Base-by-base conservation (phyloP, 1,140 invertebrate species). In the Cydia fagiglandana region DNA sequence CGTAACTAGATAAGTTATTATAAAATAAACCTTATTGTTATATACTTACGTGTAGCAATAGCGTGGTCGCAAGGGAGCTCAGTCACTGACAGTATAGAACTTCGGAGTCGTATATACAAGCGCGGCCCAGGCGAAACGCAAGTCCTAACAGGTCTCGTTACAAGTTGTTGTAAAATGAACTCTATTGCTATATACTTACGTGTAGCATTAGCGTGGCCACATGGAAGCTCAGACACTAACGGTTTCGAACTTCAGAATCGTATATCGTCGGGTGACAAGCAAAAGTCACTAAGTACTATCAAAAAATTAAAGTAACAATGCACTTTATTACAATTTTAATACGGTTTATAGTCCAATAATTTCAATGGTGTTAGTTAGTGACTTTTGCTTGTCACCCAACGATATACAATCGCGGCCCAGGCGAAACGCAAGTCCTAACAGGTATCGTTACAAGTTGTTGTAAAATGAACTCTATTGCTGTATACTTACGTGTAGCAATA, bases 401-500 rank as follows among this genome's bases (percentile, higher is more conserved):
- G n/a, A n/a, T n/a, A 53, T 53, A 4, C 6, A 53, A n/a, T 15
- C 47, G 12, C 47, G 47, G 47, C 47, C 47, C 13, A 56, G 53
- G 53, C n/a, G 53, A 56, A 56, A 34, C 34, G 53, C 15, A 56
- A 93, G 53, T 13, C 15, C 53, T 13, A 13, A n/a, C 53, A 7
- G 34, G 34, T 34, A 5, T 34, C 50, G n/a, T 5, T 4, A 17
- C 50, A 13, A 50, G 15, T 53, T 17, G 13, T 53, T n/a, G n/a
- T 17, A 53, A 53, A 53, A 53, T 17, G 4, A n/a, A 53, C 50
- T 17, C n/a, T 53, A 12, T 74, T 24, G 17, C 45, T 64, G 53
- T 38, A 61, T 28, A 95, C 96, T 95, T 93, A 99, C 98, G 93
- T 99, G 99, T 76, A 99, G 93, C 13, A 99, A 93, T 70, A 99